Evolutionary conservation across 2,888 invertebrate species (phyloP).

Genomic region (Eristalis intricaria): DNA sequence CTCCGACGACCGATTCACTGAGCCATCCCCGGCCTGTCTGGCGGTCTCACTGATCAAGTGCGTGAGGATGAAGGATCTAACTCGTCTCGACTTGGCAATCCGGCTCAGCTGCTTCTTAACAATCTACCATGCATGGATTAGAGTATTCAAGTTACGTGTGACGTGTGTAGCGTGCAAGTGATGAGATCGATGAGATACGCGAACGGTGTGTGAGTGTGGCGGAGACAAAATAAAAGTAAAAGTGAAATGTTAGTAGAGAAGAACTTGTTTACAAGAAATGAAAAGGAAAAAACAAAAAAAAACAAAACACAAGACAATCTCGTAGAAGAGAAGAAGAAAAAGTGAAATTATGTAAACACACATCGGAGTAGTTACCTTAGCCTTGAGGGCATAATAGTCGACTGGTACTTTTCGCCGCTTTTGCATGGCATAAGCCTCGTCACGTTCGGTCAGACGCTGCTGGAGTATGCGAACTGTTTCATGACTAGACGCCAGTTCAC

Average conservation of each 20-base stretch:
- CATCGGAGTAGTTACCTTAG: slow-evolving; percentile 77
- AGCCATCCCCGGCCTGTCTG: background rate
- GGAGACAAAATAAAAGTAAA: slow-evolving; percentile 46
- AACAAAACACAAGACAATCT: slow-evolving; percentile 10
- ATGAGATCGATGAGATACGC: slow-evolving; percentile 21
- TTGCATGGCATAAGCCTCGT: slow-evolving; percentile 80
- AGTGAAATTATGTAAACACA: slow-evolving; percentile 49
- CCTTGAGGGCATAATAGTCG: slow-evolving; percentile 81
- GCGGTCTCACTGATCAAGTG: slow-evolving; percentile 31
- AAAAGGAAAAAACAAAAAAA: slow-evolving; percentile 13
- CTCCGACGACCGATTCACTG: background rate
- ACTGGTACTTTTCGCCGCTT: slow-evolving; percentile 81
- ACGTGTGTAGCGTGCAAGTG: slow-evolving; percentile 36
- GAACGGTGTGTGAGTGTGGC: slow-evolving; percentile 23
- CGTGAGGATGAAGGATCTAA: slow-evolving; percentile 47
- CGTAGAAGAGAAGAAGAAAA: slow-evolving; percentile 26
- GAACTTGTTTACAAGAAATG: slow-evolving; percentile 47
- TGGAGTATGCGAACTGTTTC: slow-evolving; percentile 80
- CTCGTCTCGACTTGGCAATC: slow-evolving; percentile 43
- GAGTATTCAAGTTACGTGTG: slow-evolving; percentile 3
- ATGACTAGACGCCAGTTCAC: slow-evolving; percentile 83
- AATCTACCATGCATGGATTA: slow-evolving; percentile 40
- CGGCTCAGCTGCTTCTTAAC: slow-evolving; percentile 48
- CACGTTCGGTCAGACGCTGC: slow-evolving; percentile 80
- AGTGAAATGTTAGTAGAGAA: slow-evolving; percentile 46